Conservation (phyloP, 2,888 invertebrate species). For the Petrophora chlorosata region DNA sequence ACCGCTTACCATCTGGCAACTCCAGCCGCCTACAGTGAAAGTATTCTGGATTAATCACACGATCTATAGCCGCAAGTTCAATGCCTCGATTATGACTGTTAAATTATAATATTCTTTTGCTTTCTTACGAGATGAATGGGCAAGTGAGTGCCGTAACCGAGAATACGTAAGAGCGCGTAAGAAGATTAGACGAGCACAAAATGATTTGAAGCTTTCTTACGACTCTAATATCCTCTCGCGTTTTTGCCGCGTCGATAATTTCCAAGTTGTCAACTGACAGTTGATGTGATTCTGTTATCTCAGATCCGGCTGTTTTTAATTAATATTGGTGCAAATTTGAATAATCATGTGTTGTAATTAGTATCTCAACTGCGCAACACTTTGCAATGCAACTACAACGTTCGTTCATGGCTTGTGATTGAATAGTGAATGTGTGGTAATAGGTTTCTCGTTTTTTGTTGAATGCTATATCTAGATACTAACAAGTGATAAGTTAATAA, state of each 20-base stretch:
- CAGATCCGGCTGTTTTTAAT: constrained; percentile 55
- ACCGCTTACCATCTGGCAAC: constrained; percentile 41
- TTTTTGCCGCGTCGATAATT: constrained; percentile 40
- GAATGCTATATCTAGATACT: constrained; percentile 44
- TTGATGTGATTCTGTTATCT: constrained; percentile 39
- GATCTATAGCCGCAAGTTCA: constrained; percentile 74
- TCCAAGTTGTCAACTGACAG: constrained; percentile 47
- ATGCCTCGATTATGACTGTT: constrained; percentile 79
- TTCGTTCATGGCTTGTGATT: constrained; percentile 39
- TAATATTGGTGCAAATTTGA: constrained; percentile 43
- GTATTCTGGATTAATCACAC: constrained; percentile 78
- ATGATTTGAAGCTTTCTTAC: constrained; percentile 4
- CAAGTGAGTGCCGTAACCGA: constrained; percentile 63
- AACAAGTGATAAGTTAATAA: constrained; percentile 49
- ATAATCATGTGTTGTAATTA: constrained; percentile 41
- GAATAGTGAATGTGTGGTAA: constrained; percentile 44
- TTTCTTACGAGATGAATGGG: constrained; percentile 62
- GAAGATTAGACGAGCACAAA: constrained; percentile 26
- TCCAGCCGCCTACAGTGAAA: constrained; percentile 61
- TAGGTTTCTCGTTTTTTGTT: constrained; percentile 26
- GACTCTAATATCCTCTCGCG: constrained; percentile 35
- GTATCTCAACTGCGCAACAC: constrained; percentile 32
- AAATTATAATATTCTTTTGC: constrained; percentile 70
- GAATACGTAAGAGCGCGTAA: constrained; percentile 47
- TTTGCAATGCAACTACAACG: constrained; percentile 35